phyloP scores from a whole-genome alignment of 92 coral and sea anemone species.

The Parazoanthus atlanticus region DNA sequence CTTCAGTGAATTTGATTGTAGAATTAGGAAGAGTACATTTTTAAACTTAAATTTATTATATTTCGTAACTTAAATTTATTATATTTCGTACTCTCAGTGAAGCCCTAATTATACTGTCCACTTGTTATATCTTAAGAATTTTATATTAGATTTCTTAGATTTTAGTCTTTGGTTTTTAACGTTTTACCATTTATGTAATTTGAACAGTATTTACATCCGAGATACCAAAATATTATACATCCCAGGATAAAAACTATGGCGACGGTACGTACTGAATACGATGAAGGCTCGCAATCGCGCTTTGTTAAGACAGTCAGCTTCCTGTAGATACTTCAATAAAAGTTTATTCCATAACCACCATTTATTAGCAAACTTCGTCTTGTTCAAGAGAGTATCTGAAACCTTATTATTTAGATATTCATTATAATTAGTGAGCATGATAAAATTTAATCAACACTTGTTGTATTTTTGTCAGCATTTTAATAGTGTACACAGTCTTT shows the following conservation, averaged over 20 bases:
- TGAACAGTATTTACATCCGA: background rate
- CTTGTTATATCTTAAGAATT: no score
- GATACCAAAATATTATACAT: no score
- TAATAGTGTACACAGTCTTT: background rate
- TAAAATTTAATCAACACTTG: background rate
- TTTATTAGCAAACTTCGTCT: no score
- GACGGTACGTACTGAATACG: background rate
- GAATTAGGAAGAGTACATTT: background rate
- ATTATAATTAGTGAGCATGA: background rate
- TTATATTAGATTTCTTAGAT: background rate
- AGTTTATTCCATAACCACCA: background rate
- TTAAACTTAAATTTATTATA: no score
- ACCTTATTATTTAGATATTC: no score
- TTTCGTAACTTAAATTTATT: no score
- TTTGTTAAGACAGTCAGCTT: background rate
- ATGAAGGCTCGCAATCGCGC: background rate
- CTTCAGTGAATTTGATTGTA: no score
- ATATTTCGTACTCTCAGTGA: no score
- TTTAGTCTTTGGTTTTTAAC: no score
- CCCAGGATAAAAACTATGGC: background rate
- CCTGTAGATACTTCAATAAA: background rate
- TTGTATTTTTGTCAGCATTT: background rate
- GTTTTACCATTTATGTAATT: background rate
- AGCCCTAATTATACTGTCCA: background rate
- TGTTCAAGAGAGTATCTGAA: background rate